Evolutionary conservation across 64 coral and sea anemone genomes (phyloP), one percentile per base, ranked within the genome.

Genomic region (Actinia tenebrosa): DNA sequence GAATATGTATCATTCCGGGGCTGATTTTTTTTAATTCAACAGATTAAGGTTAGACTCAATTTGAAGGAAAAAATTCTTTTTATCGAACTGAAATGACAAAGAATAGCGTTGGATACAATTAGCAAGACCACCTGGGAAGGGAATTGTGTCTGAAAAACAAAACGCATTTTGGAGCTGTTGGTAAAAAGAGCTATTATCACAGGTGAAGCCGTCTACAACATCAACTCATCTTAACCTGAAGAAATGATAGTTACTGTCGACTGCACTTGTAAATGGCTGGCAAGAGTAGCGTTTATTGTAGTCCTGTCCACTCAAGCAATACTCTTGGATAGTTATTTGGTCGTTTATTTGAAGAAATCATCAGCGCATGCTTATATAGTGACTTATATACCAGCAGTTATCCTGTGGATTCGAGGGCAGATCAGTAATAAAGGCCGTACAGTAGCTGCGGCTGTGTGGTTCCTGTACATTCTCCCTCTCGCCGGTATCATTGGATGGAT

Each of bases 331-430:
- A 59, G 53, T 19, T 85, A 61, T 45, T 61, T 85, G 52, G 83
- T 85, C 55, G 44, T 59, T 16, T 85, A 85, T 46, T 10, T 42
- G 16, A 60, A 85, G 44, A 85, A 85, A 64, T 85, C 16, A 22
- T 85, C 83, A 54, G 54, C 83, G 50, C 83, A 85, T 43, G 83
- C 83, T 58, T 85, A 61, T 64, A 64, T 85, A 25, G 45, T 85
- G 54, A 64, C 83, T 58, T 85, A 85, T 64, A 43, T 42, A 22
- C 83, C 83, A 16, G 50, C 83, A 10, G 83, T 85, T 64, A 10
- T 85, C 26, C 53, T 85, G 53, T 85, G 83, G 83, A 64, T 85
- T 85, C 83, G 83, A 19, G 83, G 83, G 16, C 83, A 85, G 17
- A 85, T 63, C 52, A 60, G 83, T 16, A 85, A 85, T 19, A 59